Evolutionary conservation across 2,888 invertebrate genomes (phyloP), one percentile per base, ranked within the genome.

Genomic region (Polyommatus icarus): DNA sequence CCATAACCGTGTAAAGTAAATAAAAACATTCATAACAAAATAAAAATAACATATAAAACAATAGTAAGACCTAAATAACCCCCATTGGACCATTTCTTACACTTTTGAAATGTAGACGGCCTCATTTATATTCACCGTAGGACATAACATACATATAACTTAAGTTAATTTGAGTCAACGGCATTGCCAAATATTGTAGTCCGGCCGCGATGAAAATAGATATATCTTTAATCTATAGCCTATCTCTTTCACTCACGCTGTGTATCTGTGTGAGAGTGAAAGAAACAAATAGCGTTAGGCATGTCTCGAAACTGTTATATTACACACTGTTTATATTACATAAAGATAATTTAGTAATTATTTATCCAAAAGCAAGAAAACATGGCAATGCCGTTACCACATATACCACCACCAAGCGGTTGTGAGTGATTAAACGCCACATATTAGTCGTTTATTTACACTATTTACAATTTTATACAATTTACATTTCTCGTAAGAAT

Each of bases 391-490:
- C 77, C 59, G 29, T 75, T 76, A 2, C 50, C 75, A 29, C 77
- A 78, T 76, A 83, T 79, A 83, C 84, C 84, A 76, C 79, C 83
- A 87, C 85, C 85, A 84, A 82, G 81, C 80, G 72, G 59, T 79
- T 83, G 85, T 89, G 84, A 89, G 87, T 87, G 86, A 86, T 84
- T 82, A 85, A 83, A 87, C 83, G 78, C 80, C 79, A 84, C 83
- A 85, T 78, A 80, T 81, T 83, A 82, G 81, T 82, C 77, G 80
- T 78, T 72, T 67, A 80, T 61, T 77, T 67, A 73, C 79, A 77
- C 75, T 79, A 79, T 67, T 40, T 76, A 73, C 61, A 46, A 20
- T 50, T 12, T 72, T 40, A 6, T 32, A 71, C 40, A 71, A n/a
- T 24, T 8, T 67, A 1, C 36, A n/a, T 18, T 61, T 20, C 12